A percentile compares a stretch with the other conserved stretches of the same genome.
Conservation (phyloP, 1,140 invertebrate species). For the Dendroctonus ponderosae region DNA sequence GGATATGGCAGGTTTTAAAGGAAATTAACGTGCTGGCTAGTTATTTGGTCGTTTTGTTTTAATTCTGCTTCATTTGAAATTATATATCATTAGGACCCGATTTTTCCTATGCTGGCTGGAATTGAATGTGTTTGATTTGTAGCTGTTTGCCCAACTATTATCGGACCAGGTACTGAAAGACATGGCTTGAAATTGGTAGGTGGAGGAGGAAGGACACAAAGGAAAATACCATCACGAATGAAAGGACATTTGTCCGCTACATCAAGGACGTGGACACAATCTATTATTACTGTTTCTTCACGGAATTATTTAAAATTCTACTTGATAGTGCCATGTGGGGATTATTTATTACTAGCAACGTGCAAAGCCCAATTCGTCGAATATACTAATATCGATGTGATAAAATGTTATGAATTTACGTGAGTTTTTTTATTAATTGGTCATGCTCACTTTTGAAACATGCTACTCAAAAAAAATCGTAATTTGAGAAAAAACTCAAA, state of each 20-base stretch:
- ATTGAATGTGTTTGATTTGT: background rate
- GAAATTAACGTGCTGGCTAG: constrained; percentile 13
- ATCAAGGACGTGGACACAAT: constrained; percentile 10
- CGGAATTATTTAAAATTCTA: constrained; percentile 11
- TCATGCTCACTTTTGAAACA: background rate
- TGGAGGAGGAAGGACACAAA: too few species aligned
- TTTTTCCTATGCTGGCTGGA: constrained; percentile 1
- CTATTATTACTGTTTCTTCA: constrained; percentile 12
- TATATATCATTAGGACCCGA: constrained; percentile 10
- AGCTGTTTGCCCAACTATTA: background rate
- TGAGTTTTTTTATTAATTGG: background rate
- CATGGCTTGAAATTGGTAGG: too few species aligned
- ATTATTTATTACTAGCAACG: constrained; percentile 5
- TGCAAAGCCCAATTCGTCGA: background rate
- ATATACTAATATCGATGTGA: background rate
- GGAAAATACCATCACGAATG: background rate
- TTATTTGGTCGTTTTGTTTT: constrained; percentile 1
- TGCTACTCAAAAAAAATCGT: too few species aligned
- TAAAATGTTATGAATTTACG: background rate
- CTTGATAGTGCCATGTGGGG: background rate
- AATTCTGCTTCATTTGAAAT: constrained; percentile 4
- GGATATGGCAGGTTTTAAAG: constrained; percentile 30
- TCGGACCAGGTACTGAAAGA: background rate
- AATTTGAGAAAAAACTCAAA: too few species aligned
- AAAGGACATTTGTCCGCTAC: background rate